Base-by-base conservation (phyloP, 2,113 vertebrate species). In the Regulus satrapa region DNA sequence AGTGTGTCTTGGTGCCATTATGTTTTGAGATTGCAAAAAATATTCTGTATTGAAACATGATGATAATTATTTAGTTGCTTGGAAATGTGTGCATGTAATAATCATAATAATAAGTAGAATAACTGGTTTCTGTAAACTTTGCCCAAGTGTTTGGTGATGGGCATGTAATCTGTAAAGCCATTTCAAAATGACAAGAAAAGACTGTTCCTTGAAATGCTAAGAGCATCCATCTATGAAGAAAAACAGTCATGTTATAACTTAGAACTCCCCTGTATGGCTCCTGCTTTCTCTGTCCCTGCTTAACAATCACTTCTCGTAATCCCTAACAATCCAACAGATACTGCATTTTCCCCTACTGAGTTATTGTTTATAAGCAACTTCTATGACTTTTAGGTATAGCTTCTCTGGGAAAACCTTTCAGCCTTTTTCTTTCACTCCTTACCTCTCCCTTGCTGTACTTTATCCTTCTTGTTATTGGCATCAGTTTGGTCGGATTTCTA, bases 11-110 rank as follows among this genome's bases (percentile, higher is more conserved):
- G 68, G 66, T 94, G 93, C 92, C 91, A 97, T 97, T 97, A 88
- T 97, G 88, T 94, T 98, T 97, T 92, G 93, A 55, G 91, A 95
- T 88, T 92, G 93, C 91, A 95, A 89, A 94, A 91, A 97, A 71
- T 66, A 88, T 83, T 85, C 54, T 77, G 46, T 85, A 95, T 86
- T 96, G 97, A 95, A 97, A 93, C 89, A 94, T 59, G 87, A 91
- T 64, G 75, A 86, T 88, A 72, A 89, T 88, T 94, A 97, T 85
- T 97, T 96, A 91, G 95, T 86, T 94, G 85, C 86, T 95, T 95
- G 85, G 79, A 80, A 96, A 92, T 73, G 67, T 1, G 46, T 81
- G 43, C 25, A 34, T 63, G 71, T 51, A 89, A 61, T 34, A 89
- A 92, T 51, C 73, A 83, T 18, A 85, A 89, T 18, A 93, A 83